phyloP scores from a whole-genome alignment of 2,888 invertebrate genomes.

The Leptinotarsa juncta region DNA sequence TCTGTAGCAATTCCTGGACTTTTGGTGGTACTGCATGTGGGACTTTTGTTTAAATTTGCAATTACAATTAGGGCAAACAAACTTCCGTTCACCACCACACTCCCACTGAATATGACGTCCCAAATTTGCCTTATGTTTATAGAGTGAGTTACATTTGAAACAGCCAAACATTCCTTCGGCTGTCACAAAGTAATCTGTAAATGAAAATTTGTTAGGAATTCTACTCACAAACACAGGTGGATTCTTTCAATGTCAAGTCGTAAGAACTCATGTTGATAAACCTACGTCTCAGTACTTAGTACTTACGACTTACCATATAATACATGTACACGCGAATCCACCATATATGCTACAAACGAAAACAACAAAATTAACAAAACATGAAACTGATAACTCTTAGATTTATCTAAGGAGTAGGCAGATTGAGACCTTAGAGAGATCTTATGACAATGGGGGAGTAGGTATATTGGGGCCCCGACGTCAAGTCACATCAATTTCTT shows the following conservation, averaged over 20 bases:
- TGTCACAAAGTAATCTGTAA: constrained; percentile 33
- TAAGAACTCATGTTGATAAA: background rate
- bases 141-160: constrained; percentile 31
- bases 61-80: constrained; percentile 45
- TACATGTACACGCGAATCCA: too few species aligned
- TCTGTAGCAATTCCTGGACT: constrained; percentile 40
- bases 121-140: constrained; percentile 38
- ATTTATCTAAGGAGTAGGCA: too few species aligned
- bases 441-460: too few species aligned
- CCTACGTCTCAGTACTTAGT: too few species aligned
- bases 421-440: too few species aligned
- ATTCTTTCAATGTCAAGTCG: background rate
- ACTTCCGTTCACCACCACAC: constrained; percentile 50
- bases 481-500: too few species aligned
- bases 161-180: constrained; percentile 38
- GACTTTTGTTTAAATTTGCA: constrained; percentile 50
- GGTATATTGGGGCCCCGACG: too few species aligned
- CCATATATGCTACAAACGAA: too few species aligned
- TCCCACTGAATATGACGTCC: constrained; percentile 49
- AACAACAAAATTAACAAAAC: too few species aligned
- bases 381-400: too few species aligned
- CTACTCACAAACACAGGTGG: too few species aligned
- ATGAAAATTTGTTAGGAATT: background rate
- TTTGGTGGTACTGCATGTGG: constrained; percentile 44
- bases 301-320: too few species aligned